Conservation (phyloP, 2,888 invertebrate genomes). For the Hirudinaria manillensis region DNA sequence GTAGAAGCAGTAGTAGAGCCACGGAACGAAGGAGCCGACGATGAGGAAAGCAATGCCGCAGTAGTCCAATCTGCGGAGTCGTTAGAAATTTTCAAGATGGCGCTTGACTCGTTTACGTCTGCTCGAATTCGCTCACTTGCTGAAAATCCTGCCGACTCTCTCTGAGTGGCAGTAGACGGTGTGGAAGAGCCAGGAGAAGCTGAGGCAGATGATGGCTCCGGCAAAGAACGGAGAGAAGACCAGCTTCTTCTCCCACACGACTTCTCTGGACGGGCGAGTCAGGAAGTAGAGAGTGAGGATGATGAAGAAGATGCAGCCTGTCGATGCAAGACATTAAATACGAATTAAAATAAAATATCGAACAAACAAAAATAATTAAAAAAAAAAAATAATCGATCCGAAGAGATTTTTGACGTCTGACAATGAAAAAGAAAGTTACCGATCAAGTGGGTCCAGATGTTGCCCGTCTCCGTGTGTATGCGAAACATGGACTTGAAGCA, state of each 20-base stretch:
- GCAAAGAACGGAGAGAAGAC: conserved; percentile 89
- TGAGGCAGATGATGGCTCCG: conserved; percentile 91
- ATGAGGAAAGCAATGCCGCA: conserved; percentile 95
- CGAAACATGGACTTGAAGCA: conserved; percentile 66
- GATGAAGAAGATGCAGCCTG: conserved; percentile 48
- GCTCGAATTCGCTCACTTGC: conserved; percentile 64
- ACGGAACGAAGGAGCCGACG: conserved; percentile 98
- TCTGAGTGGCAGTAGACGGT: conserved; percentile 97
- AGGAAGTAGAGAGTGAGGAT: conserved; percentile 75
- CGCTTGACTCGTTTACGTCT: neutral
- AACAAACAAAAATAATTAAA: neutral
- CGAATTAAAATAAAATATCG: neutral
- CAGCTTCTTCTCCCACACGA: conserved; percentile 64
- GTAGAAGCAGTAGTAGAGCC: conserved; percentile 98
- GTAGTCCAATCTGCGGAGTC: conserved; percentile 73
- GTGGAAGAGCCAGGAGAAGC: conserved; percentile 93
- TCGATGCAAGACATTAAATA: neutral
- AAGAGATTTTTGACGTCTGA: neutral
- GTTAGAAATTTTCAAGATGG: neutral
- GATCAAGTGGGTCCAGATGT: conserved; percentile 87
- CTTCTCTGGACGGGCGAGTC: conserved; percentile 76
- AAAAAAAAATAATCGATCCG: neutral
- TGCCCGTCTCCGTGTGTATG: conserved; percentile 69
- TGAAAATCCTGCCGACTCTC: conserved; percentile 90
- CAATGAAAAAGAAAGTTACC: conserved; percentile 50